A percentile compares a stretch with the other conserved stretches of the same genome.
Conservation (phyloP, 2,113 vertebrate genomes). For the Vimba vimba region DNA sequence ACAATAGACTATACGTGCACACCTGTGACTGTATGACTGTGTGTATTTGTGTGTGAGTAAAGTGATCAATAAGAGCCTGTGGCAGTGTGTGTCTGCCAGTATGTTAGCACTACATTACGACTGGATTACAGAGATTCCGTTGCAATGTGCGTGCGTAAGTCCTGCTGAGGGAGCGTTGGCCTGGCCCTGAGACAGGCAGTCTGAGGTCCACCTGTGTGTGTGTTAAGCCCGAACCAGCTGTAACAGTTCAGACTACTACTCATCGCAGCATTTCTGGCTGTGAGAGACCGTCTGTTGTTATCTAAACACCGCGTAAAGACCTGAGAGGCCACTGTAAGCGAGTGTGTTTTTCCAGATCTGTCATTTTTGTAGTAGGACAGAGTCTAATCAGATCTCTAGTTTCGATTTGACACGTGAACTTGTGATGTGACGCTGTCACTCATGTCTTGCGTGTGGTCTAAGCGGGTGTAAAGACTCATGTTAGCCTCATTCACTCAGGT, state of each 20-base stretch:
- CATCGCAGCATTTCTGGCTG: slow-evolving; percentile 3
- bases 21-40: slow-evolving; percentile 28
- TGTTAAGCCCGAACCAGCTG: slow-evolving; percentile 7
- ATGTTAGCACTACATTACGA: slow-evolving; percentile 33
- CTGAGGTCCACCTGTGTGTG: slow-evolving; percentile 30
- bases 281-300: not conserved
- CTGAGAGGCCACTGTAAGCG: not conserved
- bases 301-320: not conserved
- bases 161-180: slow-evolving; percentile 19
- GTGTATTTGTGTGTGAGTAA: slow-evolving; percentile 30
- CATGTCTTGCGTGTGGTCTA: slow-evolving; percentile 41
- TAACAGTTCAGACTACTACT: slow-evolving; percentile 10
- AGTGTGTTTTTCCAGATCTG: slow-evolving; percentile 14
- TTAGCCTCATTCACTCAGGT: slow-evolving; percentile 54
- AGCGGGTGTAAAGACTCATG: slow-evolving; percentile 50
- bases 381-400: slow-evolving; percentile 9
- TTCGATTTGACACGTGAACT: slow-evolving; percentile 23
- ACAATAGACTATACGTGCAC: not conserved
- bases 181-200: slow-evolving; percentile 20
- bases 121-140: slow-evolving; percentile 49
- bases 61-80: slow-evolving; percentile 49
- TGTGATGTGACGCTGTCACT: slow-evolving; percentile 42
- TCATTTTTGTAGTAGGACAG: not conserved
- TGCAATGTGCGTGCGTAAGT: slow-evolving; percentile 31
- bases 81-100: slow-evolving; percentile 42